A percentile compares a stretch with the other conserved stretches of the same genome.
Evolutionary conservation across 2,113 vertebrate genomes (phyloP).

Genomic region (Etheostoma cragini): DNA sequence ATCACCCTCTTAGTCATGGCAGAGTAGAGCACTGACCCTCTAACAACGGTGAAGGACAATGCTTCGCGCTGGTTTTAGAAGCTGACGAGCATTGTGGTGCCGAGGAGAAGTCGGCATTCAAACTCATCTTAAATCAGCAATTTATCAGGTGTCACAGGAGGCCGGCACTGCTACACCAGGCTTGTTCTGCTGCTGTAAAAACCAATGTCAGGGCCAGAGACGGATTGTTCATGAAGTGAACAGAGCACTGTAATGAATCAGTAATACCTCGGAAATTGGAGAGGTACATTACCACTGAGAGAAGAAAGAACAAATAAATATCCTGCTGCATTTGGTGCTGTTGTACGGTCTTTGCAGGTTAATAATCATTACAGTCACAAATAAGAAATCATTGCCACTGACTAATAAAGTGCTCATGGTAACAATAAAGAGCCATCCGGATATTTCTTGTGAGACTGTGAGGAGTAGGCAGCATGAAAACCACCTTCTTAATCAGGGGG

Average conservation of each 20-base stretch:
- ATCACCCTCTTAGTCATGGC: conserved; percentile 47
- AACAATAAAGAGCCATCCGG: not conserved
- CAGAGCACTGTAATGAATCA: conserved; percentile 14
- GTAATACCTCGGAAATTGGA: conserved; percentile 1
- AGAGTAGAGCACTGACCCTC: conserved; percentile 22
- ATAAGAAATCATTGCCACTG: not conserved
- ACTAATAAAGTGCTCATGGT: not conserved
- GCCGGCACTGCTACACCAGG: not conserved
- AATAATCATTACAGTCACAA: not conserved
- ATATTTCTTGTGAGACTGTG: not conserved
- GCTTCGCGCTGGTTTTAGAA: conserved; percentile 13
- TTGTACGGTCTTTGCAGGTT: not conserved
- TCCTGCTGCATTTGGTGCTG: not conserved
- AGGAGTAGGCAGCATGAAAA: not conserved
- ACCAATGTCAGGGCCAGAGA: conserved; percentile 9
- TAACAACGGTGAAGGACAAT: conserved; percentile 41
- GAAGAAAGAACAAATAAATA: conserved; percentile 8
- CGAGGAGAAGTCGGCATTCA: not conserved
- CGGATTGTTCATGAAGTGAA: conserved; percentile 7
- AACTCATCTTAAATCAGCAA: conserved; percentile 27
- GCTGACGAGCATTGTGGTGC: not conserved
- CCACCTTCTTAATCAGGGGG: not conserved
- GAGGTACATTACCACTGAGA: not conserved
- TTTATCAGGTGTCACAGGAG: conserved; percentile 16
- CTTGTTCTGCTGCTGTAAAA: conserved; percentile 17